Evolutionary conservation across 1,140 invertebrate genomes (phyloP), one percentile per base, ranked within the genome.

Genomic region (Trypoxylus dichotomus): DNA sequence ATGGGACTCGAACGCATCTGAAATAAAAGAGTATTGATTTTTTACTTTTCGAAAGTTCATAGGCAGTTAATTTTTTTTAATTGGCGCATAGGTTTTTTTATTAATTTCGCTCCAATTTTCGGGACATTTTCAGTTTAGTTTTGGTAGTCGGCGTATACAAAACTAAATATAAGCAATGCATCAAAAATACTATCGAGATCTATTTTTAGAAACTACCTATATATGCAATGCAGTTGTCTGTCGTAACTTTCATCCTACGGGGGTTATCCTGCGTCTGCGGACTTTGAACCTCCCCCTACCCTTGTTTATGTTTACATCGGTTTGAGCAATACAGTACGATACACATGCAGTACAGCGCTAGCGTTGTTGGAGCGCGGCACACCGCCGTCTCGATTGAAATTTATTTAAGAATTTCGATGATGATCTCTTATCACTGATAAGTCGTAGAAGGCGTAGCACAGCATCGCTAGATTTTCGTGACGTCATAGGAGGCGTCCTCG

Each of bases 291-390:
- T 79, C 79, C 83, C 83, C 79, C 82, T 78, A 79, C 80, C 72
- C 83, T 83, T 84, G 84, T 84, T 85, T 84, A 84, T 85, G 83
- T 85, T 85, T 85, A 84, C 83, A 79, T 78, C 74, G 79, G 74
- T 19, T 43, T 78, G 41, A 73, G 73, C 72, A 76, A 78, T 77
- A 79, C 76, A 79, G 58, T 47, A 79, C 79, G 76, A 83, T 82
- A 81, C 79, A 83, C 43, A 76, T 75, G 76, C 73, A 58, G 71
- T 43, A 47, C 58, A 72, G 54, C 54, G 29, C 77, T 76, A 37
- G 47, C 21, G 7, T 58, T 58, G 7, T 6, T 6, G 42, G 74
- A 13, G 25, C 43, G 71, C 68, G 21, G 24, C 42, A 7, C n/a
- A 10, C 25, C n/a, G 3, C 41, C 3, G 73, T 19, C 43, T 32